phyloP scores from a whole-genome alignment of 2,113 vertebrate species.

The Anhinga rufa region DNA sequence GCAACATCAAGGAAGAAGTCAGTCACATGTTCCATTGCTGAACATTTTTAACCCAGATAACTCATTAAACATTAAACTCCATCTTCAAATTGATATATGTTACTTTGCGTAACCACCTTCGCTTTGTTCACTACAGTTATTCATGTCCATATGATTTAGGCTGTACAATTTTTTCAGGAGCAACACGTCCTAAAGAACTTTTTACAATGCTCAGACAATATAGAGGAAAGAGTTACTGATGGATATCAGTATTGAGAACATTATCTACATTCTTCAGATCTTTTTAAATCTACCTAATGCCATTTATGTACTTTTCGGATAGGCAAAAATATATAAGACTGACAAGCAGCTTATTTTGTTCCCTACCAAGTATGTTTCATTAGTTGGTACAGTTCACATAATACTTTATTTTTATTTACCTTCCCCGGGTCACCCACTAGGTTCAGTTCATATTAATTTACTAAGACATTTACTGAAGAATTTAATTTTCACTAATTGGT shows the following conservation, averaged over 20 bases:
- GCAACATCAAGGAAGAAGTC: neutral
- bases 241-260: neutral
- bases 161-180: neutral
- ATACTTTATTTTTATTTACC: neutral
- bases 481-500: neutral
- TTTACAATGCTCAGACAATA: neutral
- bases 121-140: neutral
- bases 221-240: neutral
- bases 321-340: neutral
- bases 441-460: neutral
- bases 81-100: neutral
- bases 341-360: neutral
- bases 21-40: neutral
- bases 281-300: neutral
- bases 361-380: neutral
- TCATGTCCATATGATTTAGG: neutral
- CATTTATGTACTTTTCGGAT: neutral
- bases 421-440: neutral
- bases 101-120: neutral
- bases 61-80: neutral
- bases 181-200: neutral
- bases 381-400: neutral
- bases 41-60: neutral
- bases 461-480: neutral
- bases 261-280: neutral